Percentiles rank a stretch among this genome's conserved stretches.
phyloP scores from a whole-genome alignment of 1,140 invertebrate species.

The Trichomalopsis sarcophagae region DNA sequence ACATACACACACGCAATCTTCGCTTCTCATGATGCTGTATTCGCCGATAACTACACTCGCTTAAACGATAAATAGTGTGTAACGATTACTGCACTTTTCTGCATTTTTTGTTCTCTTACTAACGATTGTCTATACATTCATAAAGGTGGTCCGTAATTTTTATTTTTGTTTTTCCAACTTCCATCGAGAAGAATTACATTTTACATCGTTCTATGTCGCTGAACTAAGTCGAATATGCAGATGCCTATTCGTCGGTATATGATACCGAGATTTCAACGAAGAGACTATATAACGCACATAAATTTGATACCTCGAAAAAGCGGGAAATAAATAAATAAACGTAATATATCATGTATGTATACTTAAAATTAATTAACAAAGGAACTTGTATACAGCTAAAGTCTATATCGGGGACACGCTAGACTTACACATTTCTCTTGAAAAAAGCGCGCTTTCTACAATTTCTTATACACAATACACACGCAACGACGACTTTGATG shows the following conservation, averaged over 20 bases:
- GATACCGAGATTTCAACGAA: not conserved
- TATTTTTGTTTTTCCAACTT: conserved; percentile 24
- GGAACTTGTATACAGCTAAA: not conserved
- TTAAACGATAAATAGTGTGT: not conserved
- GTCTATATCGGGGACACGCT: not conserved
- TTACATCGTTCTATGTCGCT: not conserved
- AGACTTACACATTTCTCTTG: not conserved
- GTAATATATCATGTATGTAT: not conserved
- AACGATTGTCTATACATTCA: conserved; percentile 55
- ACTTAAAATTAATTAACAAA: conserved; percentile 19
- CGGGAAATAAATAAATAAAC: not conserved
- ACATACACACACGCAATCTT: conserved; percentile 8
- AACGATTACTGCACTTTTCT: conserved; percentile 27
- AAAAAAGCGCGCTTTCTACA: conserved; percentile 1
- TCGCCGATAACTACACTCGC: not conserved
- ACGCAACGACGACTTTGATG: not conserved
- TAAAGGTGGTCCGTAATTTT: conserved; percentile 41
- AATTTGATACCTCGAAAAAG: no score
- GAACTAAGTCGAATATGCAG: not conserved
- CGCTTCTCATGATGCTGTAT: not conserved
- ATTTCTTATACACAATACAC: not conserved
- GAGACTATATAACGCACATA: not conserved
- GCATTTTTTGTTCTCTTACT: conserved; percentile 27
- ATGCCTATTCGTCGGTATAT: no score
- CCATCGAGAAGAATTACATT: conserved; percentile 33